phyloP scores from a whole-genome alignment of 2,797 vertebrate species.

The Sebastes itinus region DNA sequence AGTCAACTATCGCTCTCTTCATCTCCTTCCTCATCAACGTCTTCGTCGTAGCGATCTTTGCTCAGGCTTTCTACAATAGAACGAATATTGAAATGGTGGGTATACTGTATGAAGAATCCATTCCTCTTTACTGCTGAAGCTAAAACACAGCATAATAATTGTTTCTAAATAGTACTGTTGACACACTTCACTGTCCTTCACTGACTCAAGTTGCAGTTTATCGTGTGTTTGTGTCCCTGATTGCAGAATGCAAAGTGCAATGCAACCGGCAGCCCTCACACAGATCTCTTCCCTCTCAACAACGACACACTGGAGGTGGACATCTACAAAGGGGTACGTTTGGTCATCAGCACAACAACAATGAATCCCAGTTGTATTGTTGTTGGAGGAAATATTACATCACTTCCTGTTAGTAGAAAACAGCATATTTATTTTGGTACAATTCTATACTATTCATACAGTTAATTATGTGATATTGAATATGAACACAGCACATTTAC shows the following conservation, averaged over 20 bases:
- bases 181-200: background rate
- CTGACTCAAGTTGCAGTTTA: background rate
- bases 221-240: background rate
- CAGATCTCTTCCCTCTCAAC: constrained; percentile 85
- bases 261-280: constrained; percentile 77
- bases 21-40: constrained; percentile 97
- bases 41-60: constrained; percentile 95
- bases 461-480: background rate
- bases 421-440: background rate
- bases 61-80: constrained; percentile 89
- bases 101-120: background rate
- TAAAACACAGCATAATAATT: background rate
- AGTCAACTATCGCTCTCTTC: constrained; percentile 92
- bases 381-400: background rate
- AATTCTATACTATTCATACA: background rate
- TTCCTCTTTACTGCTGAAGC: background rate
- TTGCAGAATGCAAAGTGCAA: constrained; percentile 82
- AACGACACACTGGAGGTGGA: constrained; percentile 89
- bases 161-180: background rate
- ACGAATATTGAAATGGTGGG: constrained; percentile 91
- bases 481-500: background rate
- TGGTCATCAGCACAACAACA: background rate
- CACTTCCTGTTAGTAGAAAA: background rate
- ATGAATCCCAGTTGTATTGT: background rate
- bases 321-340: constrained; percentile 94